Evolutionary conservation across 1,140 invertebrate genomes (phyloP).

Genomic region (Drosophila lowei): DNA sequence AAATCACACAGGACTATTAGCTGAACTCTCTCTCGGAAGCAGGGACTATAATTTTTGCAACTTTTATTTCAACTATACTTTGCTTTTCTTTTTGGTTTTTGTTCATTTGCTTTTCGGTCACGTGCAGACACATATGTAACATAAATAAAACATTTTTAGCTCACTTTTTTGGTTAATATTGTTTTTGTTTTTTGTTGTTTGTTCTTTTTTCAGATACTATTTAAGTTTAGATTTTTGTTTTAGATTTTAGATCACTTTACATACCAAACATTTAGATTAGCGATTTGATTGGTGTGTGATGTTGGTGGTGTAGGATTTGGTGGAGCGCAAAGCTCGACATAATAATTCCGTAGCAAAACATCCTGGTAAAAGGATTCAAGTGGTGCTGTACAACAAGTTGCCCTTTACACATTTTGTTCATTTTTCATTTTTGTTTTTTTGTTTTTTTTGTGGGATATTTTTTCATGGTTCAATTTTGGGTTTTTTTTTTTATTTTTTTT

Average conservation of each 20-base stretch:
- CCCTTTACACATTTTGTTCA: conserved; percentile 74
- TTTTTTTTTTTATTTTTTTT: conserved; percentile 40
- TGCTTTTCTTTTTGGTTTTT: conserved; percentile 15
- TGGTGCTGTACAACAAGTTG: conserved; percentile 82
- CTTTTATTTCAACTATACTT: conserved; percentile 16
- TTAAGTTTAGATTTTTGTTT: conserved; percentile 30
- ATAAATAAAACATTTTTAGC: conserved; percentile 58
- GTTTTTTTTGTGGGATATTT: conserved; percentile 26
- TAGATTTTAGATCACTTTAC: conserved; percentile 67
- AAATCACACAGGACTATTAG: conserved; percentile 31
- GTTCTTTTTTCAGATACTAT: conserved; percentile 12
- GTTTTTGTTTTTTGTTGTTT: conserved; percentile 7
- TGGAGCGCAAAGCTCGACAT: conserved; percentile 79
- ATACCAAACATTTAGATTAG: conserved; percentile 81
- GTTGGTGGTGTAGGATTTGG: conserved; percentile 80
- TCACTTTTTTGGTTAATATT: conserved; percentile 43
- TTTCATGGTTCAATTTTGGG: conserved; percentile 50
- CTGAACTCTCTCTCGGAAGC: neutral
- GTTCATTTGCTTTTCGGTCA: conserved; percentile 40
- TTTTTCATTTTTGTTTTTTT: conserved; percentile 41
- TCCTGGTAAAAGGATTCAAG: conserved; percentile 83
- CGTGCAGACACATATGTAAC: conserved; percentile 72
- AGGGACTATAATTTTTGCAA: conserved; percentile 14
- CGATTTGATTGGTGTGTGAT: conserved; percentile 82
- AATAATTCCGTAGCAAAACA: conserved; percentile 82